phyloP scores from a whole-genome alignment of 1,140 invertebrate genomes.

The Drosophila asahinai region DNA sequence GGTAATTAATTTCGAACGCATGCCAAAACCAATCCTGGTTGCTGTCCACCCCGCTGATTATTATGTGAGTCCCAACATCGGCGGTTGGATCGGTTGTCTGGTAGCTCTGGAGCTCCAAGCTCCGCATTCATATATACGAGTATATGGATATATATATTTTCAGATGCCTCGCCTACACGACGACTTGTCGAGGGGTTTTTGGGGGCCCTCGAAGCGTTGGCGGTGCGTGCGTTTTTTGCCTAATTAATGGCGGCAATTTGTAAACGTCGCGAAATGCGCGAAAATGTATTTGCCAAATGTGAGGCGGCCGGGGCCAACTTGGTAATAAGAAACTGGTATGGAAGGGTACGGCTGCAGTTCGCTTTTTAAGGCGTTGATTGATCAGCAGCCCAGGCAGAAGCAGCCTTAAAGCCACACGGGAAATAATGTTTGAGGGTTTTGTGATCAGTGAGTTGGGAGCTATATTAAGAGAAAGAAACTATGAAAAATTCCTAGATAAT shows the following conservation, averaged over 20 bases:
- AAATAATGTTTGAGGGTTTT: neutral
- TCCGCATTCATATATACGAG: slow-evolving; percentile 33
- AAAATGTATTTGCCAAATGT: slow-evolving; percentile 81
- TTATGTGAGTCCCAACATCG: slow-evolving; percentile 68
- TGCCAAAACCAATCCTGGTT: slow-evolving; percentile 74
- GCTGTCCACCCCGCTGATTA: slow-evolving; percentile 83
- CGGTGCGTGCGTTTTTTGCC: slow-evolving; percentile 78
- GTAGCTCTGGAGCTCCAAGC: slow-evolving; percentile 30
- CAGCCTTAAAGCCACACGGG: slow-evolving; percentile 2
- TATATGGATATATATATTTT: slow-evolving; percentile 15
- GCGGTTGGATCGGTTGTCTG: slow-evolving; percentile 43
- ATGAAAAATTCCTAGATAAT: too few species aligned
- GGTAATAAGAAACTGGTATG: slow-evolving; percentile 74
- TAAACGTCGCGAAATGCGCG: slow-evolving; percentile 82
- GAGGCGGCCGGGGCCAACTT: slow-evolving; percentile 49
- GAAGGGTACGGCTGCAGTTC: slow-evolving; percentile 47
- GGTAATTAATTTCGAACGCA: slow-evolving; percentile 81
- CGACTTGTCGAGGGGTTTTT: slow-evolving; percentile 30
- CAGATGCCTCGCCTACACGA: slow-evolving; percentile 61
- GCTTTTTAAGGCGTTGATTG: slow-evolving; percentile 83
- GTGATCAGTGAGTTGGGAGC: neutral
- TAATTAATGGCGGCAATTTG: slow-evolving; percentile 84
- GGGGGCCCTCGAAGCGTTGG: slow-evolving; percentile 46
- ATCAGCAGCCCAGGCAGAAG: slow-evolving; percentile 56
- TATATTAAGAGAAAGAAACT: too few species aligned